These are phyloP conservation scores for Mystacornis crossleyi DNA, from an alignment of 2,113 vertebrate genomes.

Conservation along the genomic window DNA sequence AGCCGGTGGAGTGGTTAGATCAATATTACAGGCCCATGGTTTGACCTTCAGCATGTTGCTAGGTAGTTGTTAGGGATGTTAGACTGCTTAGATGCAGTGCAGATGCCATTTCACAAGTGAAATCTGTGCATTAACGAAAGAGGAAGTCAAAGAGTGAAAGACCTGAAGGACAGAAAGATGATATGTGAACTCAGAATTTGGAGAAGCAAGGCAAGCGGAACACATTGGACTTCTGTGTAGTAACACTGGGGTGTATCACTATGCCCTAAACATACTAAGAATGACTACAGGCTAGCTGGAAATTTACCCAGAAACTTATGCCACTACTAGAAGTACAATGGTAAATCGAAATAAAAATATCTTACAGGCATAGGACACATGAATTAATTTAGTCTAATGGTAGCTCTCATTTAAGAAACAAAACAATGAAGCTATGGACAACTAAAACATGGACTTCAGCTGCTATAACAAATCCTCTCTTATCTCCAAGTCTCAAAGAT, in stretches of 20 bases:
- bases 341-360: neutral
- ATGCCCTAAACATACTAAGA: neutral
- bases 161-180: neutral
- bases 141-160: neutral
- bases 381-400: neutral
- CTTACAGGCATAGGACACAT: too few relatives aligned
- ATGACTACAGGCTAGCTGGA: neutral
- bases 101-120: neutral
- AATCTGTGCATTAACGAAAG: neutral
- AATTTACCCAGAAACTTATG: neutral
- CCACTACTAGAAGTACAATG: neutral
- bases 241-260: neutral
- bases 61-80: neutral
- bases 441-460: neutral
- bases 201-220: neutral
- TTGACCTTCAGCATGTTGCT: neutral
- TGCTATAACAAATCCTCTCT: neutral
- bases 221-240: fast-evolving
- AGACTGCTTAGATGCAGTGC: neutral
- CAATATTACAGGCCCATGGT: fast-evolving
- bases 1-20: neutral
- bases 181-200: neutral
- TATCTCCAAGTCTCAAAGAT: neutral
- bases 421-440: neutral
- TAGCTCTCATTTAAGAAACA: neutral